Percentiles rank a stretch among this genome's conserved stretches.
These are phyloP conservation scores for Eristalinus aeneus DNA, from an alignment of 2,888 invertebrate species.

Conservation along the genomic window DNA sequence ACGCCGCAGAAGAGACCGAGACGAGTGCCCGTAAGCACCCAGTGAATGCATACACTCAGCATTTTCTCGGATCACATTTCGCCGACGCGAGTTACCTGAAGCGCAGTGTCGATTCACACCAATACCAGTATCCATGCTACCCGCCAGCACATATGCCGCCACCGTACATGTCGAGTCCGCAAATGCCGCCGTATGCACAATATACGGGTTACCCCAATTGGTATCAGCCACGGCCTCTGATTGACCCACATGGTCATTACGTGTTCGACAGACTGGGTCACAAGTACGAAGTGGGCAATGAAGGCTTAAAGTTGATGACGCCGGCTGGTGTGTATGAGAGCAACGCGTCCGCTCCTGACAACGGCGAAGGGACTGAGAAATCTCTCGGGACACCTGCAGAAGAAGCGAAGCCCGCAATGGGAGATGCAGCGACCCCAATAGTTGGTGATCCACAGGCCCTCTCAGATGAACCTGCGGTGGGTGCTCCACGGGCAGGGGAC, in stretches of 20 bases:
- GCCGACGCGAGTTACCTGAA: slow-evolving; percentile 32
- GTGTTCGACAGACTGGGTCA: slow-evolving; percentile 74
- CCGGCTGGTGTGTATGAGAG: slow-evolving; percentile 61
- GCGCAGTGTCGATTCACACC: slow-evolving; percentile 59
- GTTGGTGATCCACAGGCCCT: not conserved
- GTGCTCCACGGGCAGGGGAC: slow-evolving; percentile 69
- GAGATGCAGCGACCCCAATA: slow-evolving; percentile 70
- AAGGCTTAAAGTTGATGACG: slow-evolving; percentile 73
- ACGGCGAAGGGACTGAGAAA: not conserved
- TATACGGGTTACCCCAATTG: slow-evolving; percentile 71
- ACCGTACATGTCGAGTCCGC: slow-evolving; percentile 51
- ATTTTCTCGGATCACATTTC: slow-evolving; percentile 26
- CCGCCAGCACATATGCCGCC: slow-evolving; percentile 48
- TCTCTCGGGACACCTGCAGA: not conserved
- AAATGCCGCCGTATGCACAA: slow-evolving; percentile 53
- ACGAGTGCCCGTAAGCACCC: slow-evolving; percentile 2
- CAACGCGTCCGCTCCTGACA: slow-evolving; percentile 16
- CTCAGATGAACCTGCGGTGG: not conserved
- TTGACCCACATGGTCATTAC: slow-evolving; percentile 64
- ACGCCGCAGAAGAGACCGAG: not conserved
- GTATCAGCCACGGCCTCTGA: slow-evolving; percentile 49
- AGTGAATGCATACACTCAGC: slow-evolving; percentile 23
- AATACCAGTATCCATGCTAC: slow-evolving; percentile 44
- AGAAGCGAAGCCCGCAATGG: slow-evolving; percentile 20
- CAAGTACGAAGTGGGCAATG: slow-evolving; percentile 76